These are phyloP conservation scores for Podiceps cristatus DNA, from an alignment of 2,113 vertebrate species.

Conservation along the genomic window DNA sequence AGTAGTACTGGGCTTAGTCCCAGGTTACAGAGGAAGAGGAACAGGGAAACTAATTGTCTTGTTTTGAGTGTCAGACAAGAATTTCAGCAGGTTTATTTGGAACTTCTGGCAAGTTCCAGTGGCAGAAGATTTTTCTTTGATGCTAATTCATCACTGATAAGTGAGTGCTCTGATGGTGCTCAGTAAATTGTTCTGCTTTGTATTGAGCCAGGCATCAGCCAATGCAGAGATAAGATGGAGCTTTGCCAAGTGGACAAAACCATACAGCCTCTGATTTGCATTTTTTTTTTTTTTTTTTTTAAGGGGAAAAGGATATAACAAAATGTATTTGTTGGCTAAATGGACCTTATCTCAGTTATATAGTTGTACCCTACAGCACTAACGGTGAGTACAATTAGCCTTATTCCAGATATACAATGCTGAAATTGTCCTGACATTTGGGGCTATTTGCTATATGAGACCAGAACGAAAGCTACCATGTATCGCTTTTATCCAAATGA, in stretches of 20 bases:
- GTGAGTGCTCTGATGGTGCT: background rate
- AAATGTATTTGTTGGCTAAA: slow-evolving; percentile 6
- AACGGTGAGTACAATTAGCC: background rate
- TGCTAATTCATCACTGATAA: background rate
- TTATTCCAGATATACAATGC: background rate
- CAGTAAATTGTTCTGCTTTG: slow-evolving; percentile 15
- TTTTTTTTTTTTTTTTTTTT: background rate
- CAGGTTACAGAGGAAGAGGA: background rate
- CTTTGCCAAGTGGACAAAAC: background rate
- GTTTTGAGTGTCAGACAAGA: background rate
- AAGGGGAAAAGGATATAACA: background rate
- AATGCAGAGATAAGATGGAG: background rate
- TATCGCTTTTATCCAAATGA: background rate
- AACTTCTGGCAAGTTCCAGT: background rate
- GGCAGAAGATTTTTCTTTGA: background rate
- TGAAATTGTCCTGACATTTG: background rate
- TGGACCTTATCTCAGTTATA: background rate
- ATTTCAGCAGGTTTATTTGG: background rate
- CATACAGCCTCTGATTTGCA: background rate
- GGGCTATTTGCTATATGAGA: background rate
- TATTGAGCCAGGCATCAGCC: background rate
- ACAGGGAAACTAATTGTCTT: background rate
- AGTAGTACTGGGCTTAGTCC: background rate
- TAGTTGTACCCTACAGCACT: background rate
- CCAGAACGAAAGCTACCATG: background rate